Evolutionary conservation across 2,113 vertebrate genomes (phyloP).

Genomic region (Cettia cetti): DNA sequence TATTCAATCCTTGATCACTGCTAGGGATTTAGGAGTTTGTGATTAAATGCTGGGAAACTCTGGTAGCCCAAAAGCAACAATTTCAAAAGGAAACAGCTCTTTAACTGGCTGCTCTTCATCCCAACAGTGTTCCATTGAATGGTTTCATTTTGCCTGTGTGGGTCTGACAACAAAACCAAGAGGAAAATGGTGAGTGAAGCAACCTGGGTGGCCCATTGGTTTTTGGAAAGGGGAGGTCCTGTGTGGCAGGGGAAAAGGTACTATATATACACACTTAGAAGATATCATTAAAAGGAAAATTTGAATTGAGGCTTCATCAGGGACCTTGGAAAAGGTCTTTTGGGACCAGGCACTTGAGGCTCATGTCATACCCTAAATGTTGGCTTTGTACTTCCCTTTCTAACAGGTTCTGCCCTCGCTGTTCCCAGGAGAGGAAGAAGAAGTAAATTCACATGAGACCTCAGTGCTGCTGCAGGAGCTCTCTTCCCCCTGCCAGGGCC

Average conservation of each 20-base stretch:
- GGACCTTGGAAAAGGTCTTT: not conserved
- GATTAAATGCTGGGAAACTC: not conserved
- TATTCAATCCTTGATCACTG: not conserved
- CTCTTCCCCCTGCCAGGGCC: constrained; percentile 50
- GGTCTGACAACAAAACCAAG: constrained; percentile 95
- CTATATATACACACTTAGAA: not conserved
- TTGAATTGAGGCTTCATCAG: not conserved
- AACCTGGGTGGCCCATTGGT: not conserved
- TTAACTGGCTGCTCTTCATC: not conserved
- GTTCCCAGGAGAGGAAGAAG: constrained; percentile 84
- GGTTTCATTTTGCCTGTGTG: constrained; percentile 99
- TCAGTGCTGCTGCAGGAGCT: constrained; percentile 44
- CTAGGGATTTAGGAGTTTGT: not conserved
- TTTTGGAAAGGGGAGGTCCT: not conserved
- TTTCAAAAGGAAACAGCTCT: not conserved
- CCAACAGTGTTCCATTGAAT: constrained; percentile 95
- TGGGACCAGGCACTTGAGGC: not conserved
- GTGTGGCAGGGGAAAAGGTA: not conserved
- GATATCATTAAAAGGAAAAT: not conserved
- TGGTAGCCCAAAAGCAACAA: not conserved
- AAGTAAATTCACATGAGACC: constrained; percentile 65
- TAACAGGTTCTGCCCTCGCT: constrained; percentile 81
- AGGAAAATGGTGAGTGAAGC: constrained; percentile 91
- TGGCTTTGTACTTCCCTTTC: not conserved
- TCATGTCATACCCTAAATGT: not conserved